Percentiles rank a stretch among this genome's conserved stretches.
Conservation (phyloP, 1,140 invertebrate species). For the Physella acuta region DNA sequence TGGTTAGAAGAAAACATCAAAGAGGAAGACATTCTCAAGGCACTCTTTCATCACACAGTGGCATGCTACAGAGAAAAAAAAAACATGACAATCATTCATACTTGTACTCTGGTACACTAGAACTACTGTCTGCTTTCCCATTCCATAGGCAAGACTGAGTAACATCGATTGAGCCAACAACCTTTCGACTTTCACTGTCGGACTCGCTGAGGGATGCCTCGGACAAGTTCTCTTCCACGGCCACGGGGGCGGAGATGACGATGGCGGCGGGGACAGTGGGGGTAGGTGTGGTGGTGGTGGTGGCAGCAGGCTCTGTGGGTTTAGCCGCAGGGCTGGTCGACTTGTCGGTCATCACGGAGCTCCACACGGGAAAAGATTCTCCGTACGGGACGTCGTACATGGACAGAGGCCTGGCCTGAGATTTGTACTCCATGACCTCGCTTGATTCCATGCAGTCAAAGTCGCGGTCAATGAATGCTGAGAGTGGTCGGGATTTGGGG, state of each 20-base stretch:
- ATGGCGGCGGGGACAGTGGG: background rate
- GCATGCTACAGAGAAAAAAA: background rate
- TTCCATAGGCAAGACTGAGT: constrained; percentile 5
- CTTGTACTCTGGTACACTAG: background rate
- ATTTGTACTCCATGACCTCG: background rate
- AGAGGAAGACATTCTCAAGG: too few species aligned
- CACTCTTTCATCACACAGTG: too few species aligned
- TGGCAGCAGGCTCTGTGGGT: background rate
- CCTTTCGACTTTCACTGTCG: background rate
- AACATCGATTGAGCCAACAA: background rate
- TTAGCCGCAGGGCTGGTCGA: background rate
- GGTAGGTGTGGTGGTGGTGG: background rate
- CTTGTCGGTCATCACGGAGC: background rate
- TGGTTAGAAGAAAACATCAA: background rate
- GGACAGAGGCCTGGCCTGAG: background rate
- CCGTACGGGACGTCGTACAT: constrained; percentile 19
- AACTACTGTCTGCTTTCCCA: background rate
- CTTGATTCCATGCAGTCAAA: background rate
- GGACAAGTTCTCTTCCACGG: background rate
- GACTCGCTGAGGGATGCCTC: constrained; percentile 3
- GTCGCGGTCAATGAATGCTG: constrained; percentile 13
- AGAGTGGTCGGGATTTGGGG: constrained; percentile 15
- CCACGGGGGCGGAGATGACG: background rate
- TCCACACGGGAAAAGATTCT: background rate
- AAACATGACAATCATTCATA: background rate